Base-by-base conservation (phyloP, 2,113 vertebrate genomes). In the Amphilophus citrinellus region DNA sequence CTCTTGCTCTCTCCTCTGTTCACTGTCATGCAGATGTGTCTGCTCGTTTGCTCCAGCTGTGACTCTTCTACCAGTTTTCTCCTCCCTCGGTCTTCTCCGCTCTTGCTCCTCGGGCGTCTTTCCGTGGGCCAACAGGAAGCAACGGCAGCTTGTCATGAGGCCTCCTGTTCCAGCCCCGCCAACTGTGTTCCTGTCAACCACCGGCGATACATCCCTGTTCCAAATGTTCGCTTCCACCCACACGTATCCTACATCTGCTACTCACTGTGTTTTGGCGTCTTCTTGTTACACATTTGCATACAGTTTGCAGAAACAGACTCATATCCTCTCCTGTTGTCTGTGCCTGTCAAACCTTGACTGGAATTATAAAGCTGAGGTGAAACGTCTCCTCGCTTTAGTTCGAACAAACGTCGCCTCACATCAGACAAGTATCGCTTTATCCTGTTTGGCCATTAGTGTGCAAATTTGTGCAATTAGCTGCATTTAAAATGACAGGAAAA, bases 71-170 rank as follows among this genome's bases (percentile, higher is more conserved):
- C 56, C 42, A 37, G 11, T 62, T 66, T 30, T 47, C 68, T 79
- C 84, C 77, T 82, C 68, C 71, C 47, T 87, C 65, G 30, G 1
- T 78, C 62, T 27, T 73, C 68, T 47, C 47, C 5, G 17, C 47
- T 73, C 27, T 10, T 39, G 13, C 84, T 86, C 73, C 89, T 79
- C 65, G 3, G 82, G 78, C 76, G 4, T 79, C 77, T 75, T 60
- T 90, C 87, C 59, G 24, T 75, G 79, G 89, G 87, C 88, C 79
- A 92, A 89, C 85, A 92, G 82, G 89, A 89, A 90, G 76, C 80
- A 18, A 8, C 60, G 9, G 39, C 78, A 7, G 61, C 78, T 84
- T 61, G 59, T 86, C 89, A 89, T 2, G 14, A 63, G 85, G 84
- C 85, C 92, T 93, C 84, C 87, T 66, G 83, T 77, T 76, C 53